Evolutionary conservation across 92 coral and sea anemone genomes (phyloP), one percentile per base, ranked within the genome.

Genomic region (Scolanthus callimorphus): DNA sequence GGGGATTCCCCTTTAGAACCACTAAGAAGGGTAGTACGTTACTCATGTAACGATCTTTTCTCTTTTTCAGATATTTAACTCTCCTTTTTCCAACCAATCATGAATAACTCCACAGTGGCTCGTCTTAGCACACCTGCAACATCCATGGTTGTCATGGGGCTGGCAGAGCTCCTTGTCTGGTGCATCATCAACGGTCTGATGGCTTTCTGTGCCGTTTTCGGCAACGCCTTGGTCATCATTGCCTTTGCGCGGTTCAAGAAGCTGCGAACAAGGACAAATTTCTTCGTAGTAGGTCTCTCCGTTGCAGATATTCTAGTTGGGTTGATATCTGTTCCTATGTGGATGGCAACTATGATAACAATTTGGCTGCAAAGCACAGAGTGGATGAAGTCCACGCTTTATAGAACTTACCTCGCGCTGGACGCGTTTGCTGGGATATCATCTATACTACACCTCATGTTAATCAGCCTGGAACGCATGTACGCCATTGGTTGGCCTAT

Each of bases 401-500:
- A 80, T 74, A 51, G 82, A 29, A 70, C 65, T 1, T 80, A 49
- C 23, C 63, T 81, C 31, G 77, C 82, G 20, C 50, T 81, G 11
- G 87, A 74, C 54, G 83, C 63, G 25, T 74, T 81, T 63, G 74
- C 82, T 11, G 87, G 87, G 2, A 22, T 74, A 25, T 75, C 77
- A 0, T 81, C 82, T 4, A 81, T 81, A 30, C 65, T 81, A 39
- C 87, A 81, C 25, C 51, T 81, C 51, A 39, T 81, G 77, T 60
- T 60, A 27, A 76, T 74, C 39, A 74, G 82, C 56, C 43, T 81
- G 23, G 87, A 81, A 38, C 65, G 87, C 20, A 53, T 81, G 37
- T 81, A 74, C 67, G 87, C 87, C 17, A 81, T 81, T 67, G 87
- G 70, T 19, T 81, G 87, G 77, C 87, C 87, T 1, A 73, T 81